Conservation (phyloP, 2,888 invertebrate genomes). For the Cerastis rubricosa region DNA sequence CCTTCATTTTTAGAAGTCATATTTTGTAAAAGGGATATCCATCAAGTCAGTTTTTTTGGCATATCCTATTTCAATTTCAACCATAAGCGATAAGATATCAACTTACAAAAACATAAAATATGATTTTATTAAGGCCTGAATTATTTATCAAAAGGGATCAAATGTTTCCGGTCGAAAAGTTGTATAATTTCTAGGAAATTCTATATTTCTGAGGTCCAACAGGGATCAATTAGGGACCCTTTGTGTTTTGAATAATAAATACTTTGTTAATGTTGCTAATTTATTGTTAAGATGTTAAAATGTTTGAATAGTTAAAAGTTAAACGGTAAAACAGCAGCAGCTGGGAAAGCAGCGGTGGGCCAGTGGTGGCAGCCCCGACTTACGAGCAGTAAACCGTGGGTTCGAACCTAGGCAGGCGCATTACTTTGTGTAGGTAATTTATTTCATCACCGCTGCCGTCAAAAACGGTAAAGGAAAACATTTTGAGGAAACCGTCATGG, state of each 20-base stretch:
- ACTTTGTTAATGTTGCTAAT: slow-evolving; percentile 15
- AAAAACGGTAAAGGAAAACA: too few species aligned
- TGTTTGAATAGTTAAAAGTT: slow-evolving; percentile 15
- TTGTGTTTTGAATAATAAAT: slow-evolving; percentile 42
- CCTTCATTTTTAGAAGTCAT: neutral
- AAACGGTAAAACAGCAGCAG: neutral
- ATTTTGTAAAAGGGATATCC: neutral
- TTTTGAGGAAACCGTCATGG: too few species aligned
- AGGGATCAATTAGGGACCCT: slow-evolving; percentile 16
- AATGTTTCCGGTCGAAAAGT: slow-evolving; percentile 11
- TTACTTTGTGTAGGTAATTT: too few species aligned
- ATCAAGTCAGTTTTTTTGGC: neutral
- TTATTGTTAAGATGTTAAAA: slow-evolving; percentile 23
- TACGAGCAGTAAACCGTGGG: too few species aligned
- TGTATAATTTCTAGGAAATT: slow-evolving; percentile 31
- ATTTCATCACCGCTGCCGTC: too few species aligned
- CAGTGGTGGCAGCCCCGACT: too few species aligned
- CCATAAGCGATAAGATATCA: neutral
- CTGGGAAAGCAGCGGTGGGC: too few species aligned
- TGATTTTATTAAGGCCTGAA: neutral
- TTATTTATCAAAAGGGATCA: slow-evolving; percentile 33
- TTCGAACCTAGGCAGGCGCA: too few species aligned
- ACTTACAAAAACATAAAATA: slow-evolving; percentile 7
- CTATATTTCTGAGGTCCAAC: slow-evolving; percentile 30
- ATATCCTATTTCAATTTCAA: neutral